Conservation (phyloP, 1,140 invertebrate species). For the Drosophila ananassae region DNA sequence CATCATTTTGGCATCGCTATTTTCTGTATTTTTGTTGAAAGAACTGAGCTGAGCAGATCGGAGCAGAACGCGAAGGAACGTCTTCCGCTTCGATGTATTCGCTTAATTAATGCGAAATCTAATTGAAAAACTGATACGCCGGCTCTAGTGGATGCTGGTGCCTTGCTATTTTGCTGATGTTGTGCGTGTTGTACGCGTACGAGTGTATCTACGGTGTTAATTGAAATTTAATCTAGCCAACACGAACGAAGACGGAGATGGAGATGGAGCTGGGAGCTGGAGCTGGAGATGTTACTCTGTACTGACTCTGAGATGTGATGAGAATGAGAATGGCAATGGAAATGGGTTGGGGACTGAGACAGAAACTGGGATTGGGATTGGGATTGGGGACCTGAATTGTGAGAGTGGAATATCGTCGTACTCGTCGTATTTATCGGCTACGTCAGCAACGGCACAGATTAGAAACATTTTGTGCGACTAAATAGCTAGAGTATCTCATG, state of each 20-base stretch:
- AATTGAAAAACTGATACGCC: slow-evolving; percentile 69
- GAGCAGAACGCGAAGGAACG: slow-evolving; percentile 3
- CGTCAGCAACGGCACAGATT: slow-evolving; percentile 61
- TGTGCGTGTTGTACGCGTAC: slow-evolving; percentile 35
- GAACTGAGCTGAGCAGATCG: background rate
- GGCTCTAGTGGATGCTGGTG: slow-evolving; percentile 8
- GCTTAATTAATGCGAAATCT: slow-evolving; percentile 74
- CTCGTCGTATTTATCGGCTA: slow-evolving; percentile 49
- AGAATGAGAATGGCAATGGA: slow-evolving; percentile 32
- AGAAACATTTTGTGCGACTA: slow-evolving; percentile 71
- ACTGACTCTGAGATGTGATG: slow-evolving; percentile 12
- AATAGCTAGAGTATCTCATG: slow-evolving; percentile 60
- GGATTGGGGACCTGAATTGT: slow-evolving; percentile 8
- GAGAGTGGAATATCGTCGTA: background rate
- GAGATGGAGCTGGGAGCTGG: slow-evolving; percentile 27
- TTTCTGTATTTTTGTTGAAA: slow-evolving; percentile 2
- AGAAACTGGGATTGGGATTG: background rate
- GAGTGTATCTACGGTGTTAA: slow-evolving; percentile 62
- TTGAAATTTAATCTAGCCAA: slow-evolving; percentile 74
- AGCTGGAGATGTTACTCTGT: slow-evolving; percentile 1
- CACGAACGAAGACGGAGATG: slow-evolving; percentile 47
- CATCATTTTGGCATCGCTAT: slow-evolving; percentile 15
- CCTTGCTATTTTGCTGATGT: background rate
- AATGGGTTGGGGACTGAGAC: slow-evolving; percentile 4
- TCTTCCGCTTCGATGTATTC: slow-evolving; percentile 31